Evolutionary conservation across 2,888 invertebrate genomes (phyloP).

Genomic region (Synanthedon vespiformis): DNA sequence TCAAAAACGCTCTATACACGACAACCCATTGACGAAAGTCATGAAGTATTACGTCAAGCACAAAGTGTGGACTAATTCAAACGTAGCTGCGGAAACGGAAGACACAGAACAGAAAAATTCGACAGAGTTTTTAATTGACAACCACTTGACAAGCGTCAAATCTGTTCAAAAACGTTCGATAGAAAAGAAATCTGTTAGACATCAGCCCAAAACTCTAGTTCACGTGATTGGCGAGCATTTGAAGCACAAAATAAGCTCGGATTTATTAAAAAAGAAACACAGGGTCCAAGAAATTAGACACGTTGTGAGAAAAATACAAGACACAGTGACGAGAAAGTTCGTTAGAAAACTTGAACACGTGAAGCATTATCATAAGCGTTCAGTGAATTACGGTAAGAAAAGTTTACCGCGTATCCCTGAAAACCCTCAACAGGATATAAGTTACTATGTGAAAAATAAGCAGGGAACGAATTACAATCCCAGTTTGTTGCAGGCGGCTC

Average conservation of each 20-base stretch:
- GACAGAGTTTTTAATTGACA: constrained; percentile 21
- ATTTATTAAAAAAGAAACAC: constrained; percentile 14
- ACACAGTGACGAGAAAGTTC: constrained; percentile 4
- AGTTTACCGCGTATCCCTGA: constrained; percentile 20
- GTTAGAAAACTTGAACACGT: background rate
- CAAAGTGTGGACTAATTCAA: constrained; percentile 39
- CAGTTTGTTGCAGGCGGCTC: constrained; percentile 21
- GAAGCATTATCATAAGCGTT: constrained; percentile 1
- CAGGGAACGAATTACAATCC: constrained; percentile 21
- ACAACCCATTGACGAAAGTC: constrained; percentile 25
- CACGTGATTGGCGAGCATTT: constrained; percentile 17
- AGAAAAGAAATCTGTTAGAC: constrained; percentile 5
- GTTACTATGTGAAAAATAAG: constrained; percentile 40
- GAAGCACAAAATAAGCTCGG: constrained; percentile 15
- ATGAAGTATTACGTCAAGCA: constrained; percentile 44
- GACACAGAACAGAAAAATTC: constrained; percentile 4
- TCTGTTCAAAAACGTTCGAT: constrained; percentile 18
- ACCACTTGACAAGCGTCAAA: constrained; percentile 15
- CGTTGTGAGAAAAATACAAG: constrained; percentile 18
- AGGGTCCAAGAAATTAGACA: constrained; percentile 16
- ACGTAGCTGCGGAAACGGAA: constrained; percentile 11
- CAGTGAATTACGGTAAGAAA: constrained; percentile 13
- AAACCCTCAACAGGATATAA: constrained; percentile 35
- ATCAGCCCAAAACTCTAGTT: constrained; percentile 19
- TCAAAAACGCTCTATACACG: constrained; percentile 26